Base-by-base conservation (phyloP, 2,888 invertebrate species). In the Lingula anatina region DNA sequence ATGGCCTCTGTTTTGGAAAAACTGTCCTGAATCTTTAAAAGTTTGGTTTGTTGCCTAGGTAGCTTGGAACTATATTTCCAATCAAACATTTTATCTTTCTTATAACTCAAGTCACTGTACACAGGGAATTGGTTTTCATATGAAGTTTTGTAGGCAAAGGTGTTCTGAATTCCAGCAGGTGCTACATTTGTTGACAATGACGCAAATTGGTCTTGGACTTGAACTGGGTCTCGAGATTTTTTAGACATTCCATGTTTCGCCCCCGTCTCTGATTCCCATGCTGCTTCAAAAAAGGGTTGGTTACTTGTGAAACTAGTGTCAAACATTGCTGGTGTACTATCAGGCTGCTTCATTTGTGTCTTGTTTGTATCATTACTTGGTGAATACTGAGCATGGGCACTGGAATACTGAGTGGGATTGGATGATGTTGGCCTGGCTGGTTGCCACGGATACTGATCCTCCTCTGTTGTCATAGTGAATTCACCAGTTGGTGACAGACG, bases 21-120 rank as follows among this genome's bases (percentile, higher is more conserved):
- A n/a, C 54, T 55, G 53, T 74, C 62, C 54, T 75, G 73, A 21
- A 73, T 53, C 1, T 62, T 43, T 0, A 66, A 53, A 9, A 76
- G 59, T 20, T 54, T 57, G 1, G 68, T 61, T 53, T 71, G 71
- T 5, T 70, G 73, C 7, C 70, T 57, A 2, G 67, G 71, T 1
- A 38, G 35, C 0, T 70, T 71, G 18, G 50, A 55, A 2, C 68
- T 71, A 2, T 68, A 64, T 42, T 62, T 51, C 72, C 73, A 74
- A 7, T 56, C 37, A 48, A 71, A 73, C 2, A 67, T 48, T 2
- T 51, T 21, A 49, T 71, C 71, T 26, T 62, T 44, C 48, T 70
- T 67, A 49, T 64, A 67, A 12, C 54, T 54, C 38, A 68, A 59
- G 50, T 65, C 52, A 42, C 56, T 48, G 45, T 62, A 60, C 5